phyloP scores from a whole-genome alignment of 2,113 vertebrate species.

The Myxocyprinus asiaticus region DNA sequence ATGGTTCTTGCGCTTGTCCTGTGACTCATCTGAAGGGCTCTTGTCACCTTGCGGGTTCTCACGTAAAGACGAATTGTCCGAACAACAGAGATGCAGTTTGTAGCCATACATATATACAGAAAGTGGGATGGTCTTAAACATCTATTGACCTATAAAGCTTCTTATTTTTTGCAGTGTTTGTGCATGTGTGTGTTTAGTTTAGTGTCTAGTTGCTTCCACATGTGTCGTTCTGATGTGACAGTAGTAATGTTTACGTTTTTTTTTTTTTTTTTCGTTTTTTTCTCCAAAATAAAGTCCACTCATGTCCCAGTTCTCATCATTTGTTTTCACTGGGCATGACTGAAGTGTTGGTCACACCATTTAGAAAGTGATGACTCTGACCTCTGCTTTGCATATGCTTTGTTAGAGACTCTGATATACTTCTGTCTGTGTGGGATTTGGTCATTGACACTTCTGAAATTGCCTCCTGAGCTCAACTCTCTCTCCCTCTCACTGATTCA shows the following conservation, averaged over 20 bases:
- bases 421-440: slow-evolving; percentile 56
- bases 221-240: slow-evolving; percentile 45
- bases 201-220: slow-evolving; percentile 7
- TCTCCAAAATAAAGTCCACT: slow-evolving; percentile 54
- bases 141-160: slow-evolving; percentile 31
- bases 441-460: slow-evolving; percentile 67
- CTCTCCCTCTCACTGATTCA: slow-evolving; percentile 22
- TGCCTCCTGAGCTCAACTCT: slow-evolving; percentile 54
- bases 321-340: slow-evolving; percentile 67
- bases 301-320: slow-evolving; percentile 54
- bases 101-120: slow-evolving; percentile 37
- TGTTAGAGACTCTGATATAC: slow-evolving; percentile 54
- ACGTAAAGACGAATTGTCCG: slow-evolving; percentile 59
- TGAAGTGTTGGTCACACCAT: slow-evolving; percentile 75
- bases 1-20: slow-evolving; percentile 52
- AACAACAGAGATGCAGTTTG: slow-evolving; percentile 52
- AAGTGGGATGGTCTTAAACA: slow-evolving; percentile 17
- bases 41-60: slow-evolving; percentile 55
- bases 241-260: slow-evolving; percentile 62
- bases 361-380: slow-evolving; percentile 73
- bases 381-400: slow-evolving; percentile 66
- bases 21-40: slow-evolving; percentile 49
- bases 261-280: slow-evolving; percentile 35
- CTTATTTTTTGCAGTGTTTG: slow-evolving; percentile 9
- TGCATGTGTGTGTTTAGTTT: neutral